Base-by-base conservation (phyloP, 2,888 invertebrate genomes). In the Ornithoptera alexandrae region DNA sequence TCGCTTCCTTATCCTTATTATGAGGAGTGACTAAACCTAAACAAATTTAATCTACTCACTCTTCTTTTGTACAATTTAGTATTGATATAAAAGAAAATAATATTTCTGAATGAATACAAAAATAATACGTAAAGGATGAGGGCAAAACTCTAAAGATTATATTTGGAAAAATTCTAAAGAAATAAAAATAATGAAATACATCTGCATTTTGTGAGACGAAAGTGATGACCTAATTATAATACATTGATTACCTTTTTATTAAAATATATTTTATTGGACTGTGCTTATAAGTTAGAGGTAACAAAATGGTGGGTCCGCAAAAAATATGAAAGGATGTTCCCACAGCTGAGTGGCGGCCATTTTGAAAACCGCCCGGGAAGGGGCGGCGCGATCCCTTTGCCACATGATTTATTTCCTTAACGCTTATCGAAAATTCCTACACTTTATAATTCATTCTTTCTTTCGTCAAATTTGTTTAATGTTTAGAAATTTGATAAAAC, bases 261-360 rank as follows among this genome's bases (percentile, higher is more conserved):
- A 18, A 15, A 17, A 20, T 59, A 53, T 57, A 50, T 60, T 46
- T 61, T 58, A 61, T 62, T 30, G 15, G 12, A 64, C 15, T 42
- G 57, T 18, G 53, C 58, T 24, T 62, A 39, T 64, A 66, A 62
- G 58, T 61, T 53, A 56, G 57, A 68, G 62, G 61, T 67, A 80
- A 83, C 83, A 84, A 85, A 85, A 87, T 84, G 84, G 87, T 80
- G 74, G 85, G 73, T 74, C 78, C 78, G 81, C 81, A 81, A 87
- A 88, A 84, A 85, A 79, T 79, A 78, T 79, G 82, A 78, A 81
- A 78, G 78, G 81, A 84, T 87, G 62, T 58, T 70, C 70, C 58
- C 66, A 70, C 88, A 87, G 87, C 87, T 88, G 89, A 82, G 79
- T 72, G 75, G 70, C 90, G 86, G 91, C 91, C 91, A 91, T 91